phyloP scores from a whole-genome alignment of 2,888 invertebrate genomes.

The Achlya flavicornis region DNA sequence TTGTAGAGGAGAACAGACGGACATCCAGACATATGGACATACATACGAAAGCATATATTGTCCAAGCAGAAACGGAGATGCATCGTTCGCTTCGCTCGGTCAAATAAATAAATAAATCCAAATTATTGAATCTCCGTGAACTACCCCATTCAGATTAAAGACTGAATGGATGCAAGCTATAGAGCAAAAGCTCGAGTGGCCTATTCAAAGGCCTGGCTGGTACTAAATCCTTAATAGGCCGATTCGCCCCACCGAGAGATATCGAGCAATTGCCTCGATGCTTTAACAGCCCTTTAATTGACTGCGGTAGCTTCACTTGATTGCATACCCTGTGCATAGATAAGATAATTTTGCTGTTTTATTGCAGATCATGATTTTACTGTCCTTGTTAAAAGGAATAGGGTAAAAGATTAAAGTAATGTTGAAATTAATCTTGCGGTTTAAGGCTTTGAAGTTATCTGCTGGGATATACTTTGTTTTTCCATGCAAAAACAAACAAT shows the following conservation, averaged over 20 bases:
- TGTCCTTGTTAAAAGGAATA: not conserved
- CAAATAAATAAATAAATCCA: not conserved
- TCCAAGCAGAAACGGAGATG: too few relatives aligned
- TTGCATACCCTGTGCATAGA: not conserved
- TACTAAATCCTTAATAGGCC: constrained; percentile 4
- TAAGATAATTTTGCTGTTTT: not conserved
- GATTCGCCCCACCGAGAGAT: constrained; percentile 1
- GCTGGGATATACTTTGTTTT: not conserved
- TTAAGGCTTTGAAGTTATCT: not conserved
- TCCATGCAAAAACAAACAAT: too few relatives aligned
- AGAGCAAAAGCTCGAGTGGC: constrained; percentile 6
- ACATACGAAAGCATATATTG: too few relatives aligned
- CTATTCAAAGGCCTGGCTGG: not conserved
- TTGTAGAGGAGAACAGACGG: too few relatives aligned
- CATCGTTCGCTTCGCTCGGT: too few relatives aligned
- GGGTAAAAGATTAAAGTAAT: not conserved
- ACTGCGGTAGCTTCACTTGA: not conserved
- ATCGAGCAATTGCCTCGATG: constrained; percentile 2
- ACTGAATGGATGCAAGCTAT: constrained; percentile 1
- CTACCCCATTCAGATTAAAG: not conserved
- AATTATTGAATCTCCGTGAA: not conserved
- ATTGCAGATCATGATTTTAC: not conserved
- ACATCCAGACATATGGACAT: too few relatives aligned
- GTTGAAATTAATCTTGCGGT: not conserved
- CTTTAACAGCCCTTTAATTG: constrained; percentile 1